Percentiles rank a stretch among this genome's conserved stretches.
phyloP scores from a whole-genome alignment of 1,140 invertebrate genomes.

The Anoplophora glabripennis region DNA sequence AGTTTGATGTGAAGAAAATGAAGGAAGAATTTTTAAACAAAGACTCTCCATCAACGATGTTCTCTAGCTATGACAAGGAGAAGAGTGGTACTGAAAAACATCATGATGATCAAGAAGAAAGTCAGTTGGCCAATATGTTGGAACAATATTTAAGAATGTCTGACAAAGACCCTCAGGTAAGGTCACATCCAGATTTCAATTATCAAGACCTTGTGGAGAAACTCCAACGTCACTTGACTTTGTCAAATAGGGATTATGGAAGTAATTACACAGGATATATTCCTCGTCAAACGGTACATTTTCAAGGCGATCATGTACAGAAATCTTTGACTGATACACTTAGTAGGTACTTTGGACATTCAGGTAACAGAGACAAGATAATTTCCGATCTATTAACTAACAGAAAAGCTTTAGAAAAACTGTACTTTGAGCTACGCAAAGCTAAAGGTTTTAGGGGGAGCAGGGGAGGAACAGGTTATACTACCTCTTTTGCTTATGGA shows the following conservation, averaged over 20 bases:
- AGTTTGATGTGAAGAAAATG: slow-evolving; percentile 65
- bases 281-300: slow-evolving; percentile 34
- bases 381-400: slow-evolving; percentile 70
- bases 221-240: slow-evolving; percentile 61
- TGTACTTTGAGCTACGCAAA: slow-evolving; percentile 69
- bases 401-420: slow-evolving; percentile 65
- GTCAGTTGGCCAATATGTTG: slow-evolving; percentile 61
- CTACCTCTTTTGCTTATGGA: slow-evolving; percentile 16
- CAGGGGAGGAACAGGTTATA: slow-evolving; percentile 40
- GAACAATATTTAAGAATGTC: slow-evolving; percentile 59
- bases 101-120: slow-evolving; percentile 55
- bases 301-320: slow-evolving; percentile 59
- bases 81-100: slow-evolving; percentile 3
- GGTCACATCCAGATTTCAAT: slow-evolving; percentile 53
- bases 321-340: slow-evolving; percentile 63
- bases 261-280: slow-evolving; percentile 36
- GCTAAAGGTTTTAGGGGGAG: slow-evolving; percentile 63
- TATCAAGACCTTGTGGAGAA: slow-evolving; percentile 64
- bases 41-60: slow-evolving; percentile 43
- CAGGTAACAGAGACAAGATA: slow-evolving; percentile 62
- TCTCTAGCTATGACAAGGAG: slow-evolving; percentile 19
- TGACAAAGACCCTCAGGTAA: slow-evolving; percentile 41
- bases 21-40: slow-evolving; percentile 60
- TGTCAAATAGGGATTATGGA: slow-evolving; percentile 35
- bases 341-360: slow-evolving; percentile 63